Conservation (phyloP, 2,888 invertebrate species). For the Sisyra nigra region DNA sequence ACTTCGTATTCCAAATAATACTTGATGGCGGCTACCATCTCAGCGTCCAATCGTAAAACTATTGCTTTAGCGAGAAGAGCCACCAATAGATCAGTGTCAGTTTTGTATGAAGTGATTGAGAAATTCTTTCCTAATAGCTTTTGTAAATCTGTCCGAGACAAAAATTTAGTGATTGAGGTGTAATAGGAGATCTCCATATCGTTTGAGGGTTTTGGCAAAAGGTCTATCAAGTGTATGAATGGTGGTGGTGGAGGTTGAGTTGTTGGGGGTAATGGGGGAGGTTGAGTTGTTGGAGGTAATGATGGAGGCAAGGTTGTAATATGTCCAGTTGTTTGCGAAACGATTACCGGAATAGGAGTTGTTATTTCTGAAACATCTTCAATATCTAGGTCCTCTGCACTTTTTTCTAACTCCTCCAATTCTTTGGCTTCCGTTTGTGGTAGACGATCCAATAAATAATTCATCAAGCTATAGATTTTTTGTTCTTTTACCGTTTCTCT, state of each 20-base stretch:
- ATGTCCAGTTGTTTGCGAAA: neutral
- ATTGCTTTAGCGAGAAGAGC: neutral
- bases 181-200: conserved; percentile 8
- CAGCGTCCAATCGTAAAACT: neutral
- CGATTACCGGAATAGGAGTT: neutral
- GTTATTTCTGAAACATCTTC: neutral
- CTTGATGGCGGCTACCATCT: neutral
- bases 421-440: too few relatives aligned
- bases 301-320: neutral
- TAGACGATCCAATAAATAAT: too few relatives aligned
- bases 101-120: conserved; percentile 3
- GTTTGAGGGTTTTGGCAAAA: conserved; percentile 7
- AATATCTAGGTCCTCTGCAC: neutral
- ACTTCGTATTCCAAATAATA: conserved; percentile 6
- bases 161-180: conserved; percentile 7
- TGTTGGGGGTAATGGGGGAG: neutral
- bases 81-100: conserved; percentile 2
- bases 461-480: too few relatives aligned
- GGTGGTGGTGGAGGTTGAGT: neutral
- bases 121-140: conserved; percentile 3
- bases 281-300: neutral
- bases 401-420: too few relatives aligned
- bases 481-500: too few relatives aligned
- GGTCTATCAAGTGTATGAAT: neutral
- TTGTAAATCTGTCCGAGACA: conserved; percentile 7